phyloP scores from a whole-genome alignment of 2,888 invertebrate species.

The Eumerus sabulonum region DNA sequence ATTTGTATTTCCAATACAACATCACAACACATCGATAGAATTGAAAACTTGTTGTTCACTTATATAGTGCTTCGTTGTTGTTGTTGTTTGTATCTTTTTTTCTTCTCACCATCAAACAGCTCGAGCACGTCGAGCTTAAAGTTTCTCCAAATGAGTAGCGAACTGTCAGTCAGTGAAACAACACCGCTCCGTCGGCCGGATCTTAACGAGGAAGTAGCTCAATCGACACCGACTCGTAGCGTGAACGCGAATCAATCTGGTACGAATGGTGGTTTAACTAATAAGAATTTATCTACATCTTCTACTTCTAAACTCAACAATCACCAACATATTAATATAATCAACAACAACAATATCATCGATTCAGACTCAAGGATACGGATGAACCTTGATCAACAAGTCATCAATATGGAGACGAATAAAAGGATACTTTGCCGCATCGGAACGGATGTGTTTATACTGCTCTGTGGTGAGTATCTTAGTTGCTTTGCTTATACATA shows the following conservation, averaged over 20 bases:
- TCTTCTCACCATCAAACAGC: too few relatives aligned
- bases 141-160: slow-evolving; percentile 77
- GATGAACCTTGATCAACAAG: slow-evolving; percentile 64
- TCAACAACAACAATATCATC: slow-evolving; percentile 70
- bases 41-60: slow-evolving; percentile 30
- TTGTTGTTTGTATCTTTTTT: slow-evolving; percentile 3
- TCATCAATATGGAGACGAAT: slow-evolving; percentile 76
- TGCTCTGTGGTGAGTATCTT: slow-evolving; percentile 85
- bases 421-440: slow-evolving; percentile 82
- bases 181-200: slow-evolving; percentile 78
- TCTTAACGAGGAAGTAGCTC: slow-evolving; percentile 70
- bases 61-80: not conserved
- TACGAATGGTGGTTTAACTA: slow-evolving; percentile 48
- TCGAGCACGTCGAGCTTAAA: slow-evolving; percentile 69
- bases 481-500: too few relatives aligned
- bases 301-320: slow-evolving; percentile 10
- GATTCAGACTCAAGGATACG: slow-evolving; percentile 65
- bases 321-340: not conserved
- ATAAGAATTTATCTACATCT: slow-evolving; percentile 20
- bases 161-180: slow-evolving; percentile 77
- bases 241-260: slow-evolving; percentile 61
- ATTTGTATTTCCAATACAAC: slow-evolving; percentile 1
- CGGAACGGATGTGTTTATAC: slow-evolving; percentile 83
- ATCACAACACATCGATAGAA: not conserved
- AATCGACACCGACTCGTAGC: slow-evolving; percentile 70